A percentile compares a stretch with the other conserved stretches of the same genome.
Evolutionary conservation across 2,888 invertebrate species (phyloP).

Genomic region (Drosophila falleni): DNA sequence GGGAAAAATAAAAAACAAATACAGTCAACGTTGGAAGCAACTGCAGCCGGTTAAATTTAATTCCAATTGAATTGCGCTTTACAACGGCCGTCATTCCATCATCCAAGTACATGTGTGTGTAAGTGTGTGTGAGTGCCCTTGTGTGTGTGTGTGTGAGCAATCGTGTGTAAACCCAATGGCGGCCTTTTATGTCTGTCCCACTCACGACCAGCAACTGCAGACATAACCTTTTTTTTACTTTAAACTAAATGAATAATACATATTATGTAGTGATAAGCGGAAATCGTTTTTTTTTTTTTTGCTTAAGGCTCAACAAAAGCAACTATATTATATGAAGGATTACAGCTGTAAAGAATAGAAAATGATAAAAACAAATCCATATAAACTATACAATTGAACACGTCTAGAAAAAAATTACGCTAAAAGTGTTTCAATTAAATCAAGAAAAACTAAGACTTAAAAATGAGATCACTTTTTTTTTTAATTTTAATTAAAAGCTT

Average conservation of each 20-base stretch:
- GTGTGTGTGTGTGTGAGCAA: conserved; percentile 30
- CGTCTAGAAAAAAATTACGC: too few relatives aligned
- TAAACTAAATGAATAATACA: conserved; percentile 44
- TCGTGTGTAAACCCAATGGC: conserved; percentile 44
- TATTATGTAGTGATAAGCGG: conserved; percentile 30
- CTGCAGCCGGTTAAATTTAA: conserved; percentile 56
- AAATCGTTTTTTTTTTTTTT: conserved; percentile 13
- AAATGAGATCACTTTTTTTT: too few relatives aligned
- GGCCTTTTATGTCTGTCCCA: neutral
- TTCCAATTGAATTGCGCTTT: conserved; percentile 68
- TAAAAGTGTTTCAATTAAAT: neutral
- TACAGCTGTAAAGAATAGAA: conserved; percentile 11
- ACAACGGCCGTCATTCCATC: conserved; percentile 46
- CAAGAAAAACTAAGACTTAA: neutral
- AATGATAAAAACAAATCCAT: conserved; percentile 26
- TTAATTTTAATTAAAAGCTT: too few relatives aligned
- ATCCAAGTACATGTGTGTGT: conserved; percentile 10
- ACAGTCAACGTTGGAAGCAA: conserved; percentile 32
- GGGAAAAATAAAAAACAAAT: conserved; percentile 29
- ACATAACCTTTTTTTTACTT: conserved; percentile 23
- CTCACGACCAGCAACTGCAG: neutral
- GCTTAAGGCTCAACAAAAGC: conserved; percentile 15
- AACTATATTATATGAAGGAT: conserved; percentile 11
- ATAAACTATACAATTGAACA: neutral
- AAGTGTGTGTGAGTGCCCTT: neutral